A percentile compares a stretch with the other conserved stretches of the same genome.
Evolutionary conservation across 2,113 vertebrate genomes (phyloP).

Genomic region (Merops nubicus): DNA sequence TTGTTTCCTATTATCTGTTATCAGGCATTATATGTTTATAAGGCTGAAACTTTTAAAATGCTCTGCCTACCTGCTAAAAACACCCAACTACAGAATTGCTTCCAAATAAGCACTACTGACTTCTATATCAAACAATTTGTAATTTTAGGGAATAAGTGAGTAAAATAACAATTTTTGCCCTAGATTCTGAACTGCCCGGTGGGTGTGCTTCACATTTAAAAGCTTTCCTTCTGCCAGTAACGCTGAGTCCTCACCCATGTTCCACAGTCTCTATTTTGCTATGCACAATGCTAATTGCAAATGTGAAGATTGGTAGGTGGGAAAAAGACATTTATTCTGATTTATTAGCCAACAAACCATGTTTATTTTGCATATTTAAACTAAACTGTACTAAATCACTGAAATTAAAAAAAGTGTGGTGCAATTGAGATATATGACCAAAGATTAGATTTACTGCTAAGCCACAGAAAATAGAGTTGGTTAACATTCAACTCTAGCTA

Average conservation of each 20-base stretch:
- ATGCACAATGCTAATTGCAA: conserved; percentile 1
- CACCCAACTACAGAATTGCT: background rate
- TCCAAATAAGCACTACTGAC: background rate
- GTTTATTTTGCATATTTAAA: conserved; percentile 17
- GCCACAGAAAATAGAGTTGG: background rate
- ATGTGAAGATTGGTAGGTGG: background rate
- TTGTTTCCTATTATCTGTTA: background rate
- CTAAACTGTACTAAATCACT: background rate
- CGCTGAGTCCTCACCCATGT: background rate
- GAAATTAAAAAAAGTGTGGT: background rate
- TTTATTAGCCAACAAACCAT: background rate
- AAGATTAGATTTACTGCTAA: background rate
- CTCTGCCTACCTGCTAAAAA: background rate
- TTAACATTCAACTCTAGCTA: background rate
- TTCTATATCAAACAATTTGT: conserved; percentile 9
- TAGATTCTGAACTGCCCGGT: background rate
- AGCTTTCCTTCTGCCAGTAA: background rate
- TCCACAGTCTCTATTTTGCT: background rate
- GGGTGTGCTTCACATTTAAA: conserved; percentile 27
- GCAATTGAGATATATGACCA: background rate
- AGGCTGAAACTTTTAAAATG: background rate
- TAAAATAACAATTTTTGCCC: conserved; percentile 7
- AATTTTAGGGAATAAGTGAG: conserved; percentile 1
- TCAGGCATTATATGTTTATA: background rate
- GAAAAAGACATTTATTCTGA: background rate